Conservation (phyloP, 2,888 invertebrate species). For the Alloplasta piceator region DNA sequence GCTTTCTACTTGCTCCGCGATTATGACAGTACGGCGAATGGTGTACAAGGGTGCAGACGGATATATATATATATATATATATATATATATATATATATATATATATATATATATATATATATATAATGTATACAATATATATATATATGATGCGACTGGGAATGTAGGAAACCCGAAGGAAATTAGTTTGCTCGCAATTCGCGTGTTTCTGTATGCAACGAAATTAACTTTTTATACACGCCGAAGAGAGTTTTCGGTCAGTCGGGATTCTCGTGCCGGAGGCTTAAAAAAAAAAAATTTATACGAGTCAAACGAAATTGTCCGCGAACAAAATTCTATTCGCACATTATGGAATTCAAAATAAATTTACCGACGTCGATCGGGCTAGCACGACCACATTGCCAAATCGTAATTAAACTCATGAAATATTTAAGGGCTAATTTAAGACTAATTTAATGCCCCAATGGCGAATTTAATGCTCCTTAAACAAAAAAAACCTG, state of each 20-base stretch:
- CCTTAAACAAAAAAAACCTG: too few species aligned
- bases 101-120: too few species aligned
- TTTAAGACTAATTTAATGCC: too few species aligned
- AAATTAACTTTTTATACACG: slow-evolving; percentile 46
- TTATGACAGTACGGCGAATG: slow-evolving; percentile 41
- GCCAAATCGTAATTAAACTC: too few species aligned
- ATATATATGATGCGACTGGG: neutral
- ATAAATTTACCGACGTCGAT: too few species aligned
- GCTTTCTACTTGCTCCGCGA: slow-evolving; percentile 18
- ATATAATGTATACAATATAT: too few species aligned
- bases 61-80: too few species aligned
- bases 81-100: too few species aligned
- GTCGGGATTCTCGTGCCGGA: neutral
- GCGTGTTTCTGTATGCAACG: slow-evolving; percentile 5
- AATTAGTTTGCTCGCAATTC: slow-evolving; percentile 53
- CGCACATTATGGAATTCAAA: neutral
- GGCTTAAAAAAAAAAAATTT: neutral
- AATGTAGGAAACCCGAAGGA: slow-evolving; percentile 21
- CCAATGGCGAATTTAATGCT: too few species aligned
- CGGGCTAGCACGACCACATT: too few species aligned
- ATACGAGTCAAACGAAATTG: neutral
- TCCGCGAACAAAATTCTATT: neutral
- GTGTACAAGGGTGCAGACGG: slow-evolving; percentile 4
- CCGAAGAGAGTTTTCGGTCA: neutral
- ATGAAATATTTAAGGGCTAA: too few species aligned